These are phyloP conservation scores for Tragelaphus eurycerus DNA, from an alignment of 2,797 vertebrate genomes.

Conservation along the genomic window DNA sequence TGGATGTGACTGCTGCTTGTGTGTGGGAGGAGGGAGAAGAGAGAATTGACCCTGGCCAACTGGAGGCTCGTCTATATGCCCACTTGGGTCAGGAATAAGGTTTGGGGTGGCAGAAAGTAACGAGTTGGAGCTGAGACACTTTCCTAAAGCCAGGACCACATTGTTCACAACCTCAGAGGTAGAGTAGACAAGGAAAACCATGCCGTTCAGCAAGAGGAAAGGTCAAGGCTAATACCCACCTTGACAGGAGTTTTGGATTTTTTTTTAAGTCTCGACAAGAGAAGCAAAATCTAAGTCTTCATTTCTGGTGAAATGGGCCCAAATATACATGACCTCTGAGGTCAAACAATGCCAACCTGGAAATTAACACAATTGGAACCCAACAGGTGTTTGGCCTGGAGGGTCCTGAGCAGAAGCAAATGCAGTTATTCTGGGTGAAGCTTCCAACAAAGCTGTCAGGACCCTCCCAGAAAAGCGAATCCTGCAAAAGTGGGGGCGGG, in stretches of 20 bases:
- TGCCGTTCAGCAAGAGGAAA: not conserved
- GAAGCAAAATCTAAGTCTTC: not conserved
- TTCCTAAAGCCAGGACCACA: not conserved
- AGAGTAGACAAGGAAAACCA: not conserved
- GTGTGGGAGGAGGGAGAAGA: not conserved
- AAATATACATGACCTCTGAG: not conserved
- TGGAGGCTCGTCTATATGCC: not conserved
- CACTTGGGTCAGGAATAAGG: not conserved
- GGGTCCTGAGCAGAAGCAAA: fast-evolving
- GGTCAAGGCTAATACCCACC: fast-evolving
- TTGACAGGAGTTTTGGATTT: not conserved
- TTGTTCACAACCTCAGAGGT: not conserved
- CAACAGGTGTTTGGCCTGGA: fast-evolving
- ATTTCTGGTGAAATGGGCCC: not conserved
- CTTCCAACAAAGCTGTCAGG: not conserved
- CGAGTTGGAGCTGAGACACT: not conserved
- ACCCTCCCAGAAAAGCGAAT: not conserved
- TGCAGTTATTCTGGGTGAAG: not conserved
- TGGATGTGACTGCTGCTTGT: not conserved
- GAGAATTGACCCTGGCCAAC: not conserved
- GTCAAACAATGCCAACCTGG: not conserved
- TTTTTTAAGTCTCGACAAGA: not conserved
- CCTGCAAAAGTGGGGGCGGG: not conserved
- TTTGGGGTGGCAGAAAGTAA: not conserved
- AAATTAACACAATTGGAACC: not conserved